Evolutionary conservation across 2,888 invertebrate genomes (phyloP).

Genomic region (Gymnoscelis rufifasciata): DNA sequence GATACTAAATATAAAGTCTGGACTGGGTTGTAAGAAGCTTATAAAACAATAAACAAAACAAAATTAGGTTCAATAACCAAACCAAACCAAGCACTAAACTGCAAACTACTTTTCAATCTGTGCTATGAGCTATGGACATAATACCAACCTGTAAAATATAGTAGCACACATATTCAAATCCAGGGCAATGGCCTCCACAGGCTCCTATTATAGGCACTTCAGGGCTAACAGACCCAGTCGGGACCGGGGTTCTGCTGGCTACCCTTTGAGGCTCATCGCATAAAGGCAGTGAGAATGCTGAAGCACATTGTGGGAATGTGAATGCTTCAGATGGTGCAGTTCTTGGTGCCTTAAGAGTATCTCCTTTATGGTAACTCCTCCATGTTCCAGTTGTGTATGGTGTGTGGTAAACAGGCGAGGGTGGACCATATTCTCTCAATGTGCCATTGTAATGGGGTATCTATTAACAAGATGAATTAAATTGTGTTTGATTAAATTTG

Average conservation of each 20-base stretch:
- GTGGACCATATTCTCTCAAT: constrained; percentile 58
- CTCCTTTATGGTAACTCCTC: constrained; percentile 54
- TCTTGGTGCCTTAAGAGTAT: constrained; percentile 41
- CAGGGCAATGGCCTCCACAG: constrained; percentile 84
- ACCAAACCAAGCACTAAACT: no score
- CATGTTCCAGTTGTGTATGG: constrained; percentile 67
- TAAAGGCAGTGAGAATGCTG: constrained; percentile 66
- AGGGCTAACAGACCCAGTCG: constrained; percentile 61
- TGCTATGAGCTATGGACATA: no score
- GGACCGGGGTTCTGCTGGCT: constrained; percentile 50
- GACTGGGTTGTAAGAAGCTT: no score
- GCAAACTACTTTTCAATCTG: no score
- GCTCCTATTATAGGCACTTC: constrained; percentile 81
- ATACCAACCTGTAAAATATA: constrained; percentile 81
- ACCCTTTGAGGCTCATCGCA: constrained; percentile 54
- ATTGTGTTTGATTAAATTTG: no score
- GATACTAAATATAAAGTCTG: no score
- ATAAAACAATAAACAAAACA: no score
- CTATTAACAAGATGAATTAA: constrained; percentile 31
- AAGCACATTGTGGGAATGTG: constrained; percentile 64
- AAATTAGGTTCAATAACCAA: no score
- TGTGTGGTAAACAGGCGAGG: constrained; percentile 71
- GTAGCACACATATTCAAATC: constrained; percentile 85
- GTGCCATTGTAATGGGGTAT: constrained; percentile 62
- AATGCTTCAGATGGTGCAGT: constrained; percentile 47